Base-by-base conservation (phyloP, 2,797 vertebrate genomes). In the Arremon aurantiirostris region DNA sequence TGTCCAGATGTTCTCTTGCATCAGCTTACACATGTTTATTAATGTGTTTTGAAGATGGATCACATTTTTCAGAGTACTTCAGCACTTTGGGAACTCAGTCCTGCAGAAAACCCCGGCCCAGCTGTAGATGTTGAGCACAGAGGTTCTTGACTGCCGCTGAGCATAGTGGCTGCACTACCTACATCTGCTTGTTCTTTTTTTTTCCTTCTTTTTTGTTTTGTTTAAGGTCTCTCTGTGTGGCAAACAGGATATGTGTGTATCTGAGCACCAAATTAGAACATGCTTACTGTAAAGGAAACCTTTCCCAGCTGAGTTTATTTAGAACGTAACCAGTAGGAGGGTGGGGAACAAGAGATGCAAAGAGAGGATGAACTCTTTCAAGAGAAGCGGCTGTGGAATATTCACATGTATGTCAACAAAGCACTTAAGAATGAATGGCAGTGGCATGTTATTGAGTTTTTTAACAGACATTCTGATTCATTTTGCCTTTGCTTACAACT, bases 191-290 rank as follows among this genome's bases (percentile, higher is more conserved):
- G 27, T 24, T 69, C 27, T 53, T 49, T 50, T 55, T 37, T 24
- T 27, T 13, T 2, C 1, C 7, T 24, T 22, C 9, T 50, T 42
- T 35, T 60, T 65, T 35, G 12, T 68, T 52, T 24, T 8, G 15
- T n/a, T 47, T 47, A 26, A 61, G 61, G 26, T 59, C 56, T 37
- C 21, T 50, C 72, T 39, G 23, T 64, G 53, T 86, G 66, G 57
- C 91, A 91, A 91, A 93, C 91, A 90, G 93, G 87, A 86, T 91
- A 53, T 14, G 44, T 84, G 66, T 82, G 35, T 77, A 77, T 93
- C 78, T 89, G 65, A 93, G 49, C 44, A 73, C 52, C 26, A 44
- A 73, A 86, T 70, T 53, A 91, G 82, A 94, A 60, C 12, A 4
- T 41, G 27, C 44, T 93, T 85, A 61, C 61, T 53, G n/a, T 66